Evolutionary conservation across 2,888 invertebrate genomes (phyloP).

Genomic region (Pristionchus arcanus): DNA sequence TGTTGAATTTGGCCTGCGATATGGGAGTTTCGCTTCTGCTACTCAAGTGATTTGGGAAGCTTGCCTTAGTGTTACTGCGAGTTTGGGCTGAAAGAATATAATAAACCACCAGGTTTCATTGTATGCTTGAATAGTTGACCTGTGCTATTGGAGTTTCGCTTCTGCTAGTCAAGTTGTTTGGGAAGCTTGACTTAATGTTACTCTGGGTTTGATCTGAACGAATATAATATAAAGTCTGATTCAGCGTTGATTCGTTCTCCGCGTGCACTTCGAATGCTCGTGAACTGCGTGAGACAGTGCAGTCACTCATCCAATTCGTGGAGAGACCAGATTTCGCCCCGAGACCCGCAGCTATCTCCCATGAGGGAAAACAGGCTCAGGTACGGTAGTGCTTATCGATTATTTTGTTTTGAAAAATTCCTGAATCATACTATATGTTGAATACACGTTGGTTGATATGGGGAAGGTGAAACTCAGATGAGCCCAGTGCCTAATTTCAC

Average conservation of each 20-base stretch:
- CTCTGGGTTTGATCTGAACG: not conserved
- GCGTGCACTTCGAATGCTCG: conserved; percentile 85
- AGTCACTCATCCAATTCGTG: conserved; percentile 87
- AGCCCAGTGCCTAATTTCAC: not conserved
- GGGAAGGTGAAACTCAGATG: not conserved
- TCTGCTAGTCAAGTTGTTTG: not conserved
- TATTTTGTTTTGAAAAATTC: not conserved
- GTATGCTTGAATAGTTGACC: not conserved
- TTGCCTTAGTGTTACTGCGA: not conserved
- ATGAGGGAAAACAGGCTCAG: conserved; percentile 85
- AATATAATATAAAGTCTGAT: not conserved
- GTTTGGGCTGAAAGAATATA: not conserved
- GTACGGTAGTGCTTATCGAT: conserved; percentile 42
- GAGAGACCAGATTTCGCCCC: conserved; percentile 94
- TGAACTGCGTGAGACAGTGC: conserved; percentile 92
- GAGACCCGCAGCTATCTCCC: conserved; percentile 92
- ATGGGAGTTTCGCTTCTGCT: not conserved
- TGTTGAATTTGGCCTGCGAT: not conserved
- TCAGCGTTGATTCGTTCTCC: conserved; percentile 77
- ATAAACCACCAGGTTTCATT: not conserved
- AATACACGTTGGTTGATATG: not conserved
- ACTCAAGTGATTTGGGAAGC: not conserved
- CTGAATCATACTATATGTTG: not conserved
- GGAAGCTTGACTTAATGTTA: not conserved
- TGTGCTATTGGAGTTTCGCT: not conserved